A percentile compares a stretch with the other conserved stretches of the same genome.
phyloP scores from a whole-genome alignment of 35 echinoderm and acorn worm genomes.

The Chiridota heheva region DNA sequence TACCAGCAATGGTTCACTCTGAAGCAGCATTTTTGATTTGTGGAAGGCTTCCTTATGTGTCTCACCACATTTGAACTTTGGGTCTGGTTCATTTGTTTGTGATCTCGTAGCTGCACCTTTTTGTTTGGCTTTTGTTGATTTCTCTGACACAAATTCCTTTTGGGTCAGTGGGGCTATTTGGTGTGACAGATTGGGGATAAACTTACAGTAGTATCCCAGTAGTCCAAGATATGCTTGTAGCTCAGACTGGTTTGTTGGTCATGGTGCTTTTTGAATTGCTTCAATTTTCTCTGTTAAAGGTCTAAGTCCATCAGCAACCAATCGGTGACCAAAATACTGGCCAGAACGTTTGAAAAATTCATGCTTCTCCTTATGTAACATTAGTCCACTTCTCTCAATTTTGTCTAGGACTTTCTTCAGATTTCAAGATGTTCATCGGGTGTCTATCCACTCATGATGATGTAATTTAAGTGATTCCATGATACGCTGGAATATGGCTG shows the following conservation, averaged over 20 bases:
- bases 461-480: constrained; percentile 72
- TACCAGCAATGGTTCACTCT: constrained; percentile 35
- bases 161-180: constrained; percentile 43
- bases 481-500: constrained; percentile 58
- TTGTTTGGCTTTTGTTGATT: not conserved
- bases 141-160: constrained; percentile 50
- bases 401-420: constrained; percentile 53
- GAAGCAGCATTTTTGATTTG: constrained; percentile 36
- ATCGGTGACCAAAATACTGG: constrained; percentile 41
- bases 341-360: constrained; percentile 52
- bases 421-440: constrained; percentile 39
- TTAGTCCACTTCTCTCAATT: constrained; percentile 32
- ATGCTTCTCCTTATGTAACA: constrained; percentile 51
- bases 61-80: constrained; percentile 3
- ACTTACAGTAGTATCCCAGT: constrained; percentile 56
- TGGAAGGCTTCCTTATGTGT: constrained; percentile 42
- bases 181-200: constrained; percentile 62
- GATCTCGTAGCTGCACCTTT: not conserved
- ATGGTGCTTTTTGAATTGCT: constrained; percentile 21
- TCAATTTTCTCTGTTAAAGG: constrained; percentile 8
- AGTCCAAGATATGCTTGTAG: constrained; percentile 57
- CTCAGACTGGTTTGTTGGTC: constrained; percentile 42
- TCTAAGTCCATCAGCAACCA: constrained; percentile 36
- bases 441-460: constrained; percentile 30
- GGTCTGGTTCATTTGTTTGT: constrained; percentile 29